Base-by-base conservation (phyloP, 2,888 invertebrate species). In the Tenodera sinensis region DNA sequence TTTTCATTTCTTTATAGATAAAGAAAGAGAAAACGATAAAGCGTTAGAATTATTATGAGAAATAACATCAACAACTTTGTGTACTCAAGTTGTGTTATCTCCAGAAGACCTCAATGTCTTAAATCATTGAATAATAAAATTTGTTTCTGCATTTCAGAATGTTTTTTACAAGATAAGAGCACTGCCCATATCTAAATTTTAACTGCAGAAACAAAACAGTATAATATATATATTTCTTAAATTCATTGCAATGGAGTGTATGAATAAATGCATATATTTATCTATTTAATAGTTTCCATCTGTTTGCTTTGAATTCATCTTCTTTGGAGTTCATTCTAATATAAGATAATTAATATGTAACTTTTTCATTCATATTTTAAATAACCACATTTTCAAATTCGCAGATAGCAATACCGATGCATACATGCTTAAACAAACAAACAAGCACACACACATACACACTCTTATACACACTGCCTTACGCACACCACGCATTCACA, bases 41-140 rank as follows among this genome's bases (percentile, higher is more conserved):
- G 94, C 94, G 94, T 94, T 94, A 93, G 93, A 93, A 88, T 88
- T 88, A 82, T 88, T 85, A 88, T 71, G 82, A 85, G 89, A 89
- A 88, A 89, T 89, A 87, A 88, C 86, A 88, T 88, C 88, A 89
- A 85, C 88, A 85, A 85, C 88, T 87, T 84, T 71, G 84, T 83
- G 28, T 87, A 30, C 47, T 71, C 84, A 89, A 30, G 87, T 89
- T 89, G 88, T 28, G 85, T 88, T 88, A 89, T 85, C 85, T 71
- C 86, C 71, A 83, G 86, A 84, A 85, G 83, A 89, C 88, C 34
- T 86, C 84, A 83, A 85, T 84, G 84, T 84, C 83, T 86, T 81
- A 30, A 54, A 88, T 84, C 30, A 54, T 88, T 84, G 71, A 14
- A 89, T 89, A 89, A 89, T 87, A 89, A 89, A 89, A 89, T 81